These are phyloP conservation scores for Drosophila prosaltans DNA, from an alignment of 1,140 invertebrate species.

Conservation along the genomic window DNA sequence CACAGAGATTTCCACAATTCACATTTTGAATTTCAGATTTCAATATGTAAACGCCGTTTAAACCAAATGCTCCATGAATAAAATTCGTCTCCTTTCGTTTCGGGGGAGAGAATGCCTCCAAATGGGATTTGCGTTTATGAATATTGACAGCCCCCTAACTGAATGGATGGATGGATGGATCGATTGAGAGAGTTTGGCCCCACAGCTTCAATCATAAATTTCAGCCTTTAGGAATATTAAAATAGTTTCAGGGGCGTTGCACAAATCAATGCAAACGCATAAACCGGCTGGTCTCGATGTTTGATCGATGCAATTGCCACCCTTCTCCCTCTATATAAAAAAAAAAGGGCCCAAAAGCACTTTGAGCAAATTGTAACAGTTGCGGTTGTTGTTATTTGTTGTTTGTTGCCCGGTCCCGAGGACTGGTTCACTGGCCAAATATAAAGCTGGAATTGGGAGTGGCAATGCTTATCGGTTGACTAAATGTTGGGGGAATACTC, in stretches of 20 bases:
- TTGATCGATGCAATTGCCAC: conserved; percentile 41
- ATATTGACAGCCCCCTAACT: conserved; percentile 35
- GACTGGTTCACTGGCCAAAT: conserved; percentile 24
- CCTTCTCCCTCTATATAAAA: not conserved
- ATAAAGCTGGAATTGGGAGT: conserved; percentile 51
- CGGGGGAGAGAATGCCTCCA: conserved; percentile 28
- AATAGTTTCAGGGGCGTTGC: conserved; percentile 40
- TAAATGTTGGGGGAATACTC: conserved; percentile 38
- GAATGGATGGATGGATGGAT: not conserved
- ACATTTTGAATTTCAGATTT: conserved; percentile 67
- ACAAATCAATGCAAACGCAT: conserved; percentile 63
- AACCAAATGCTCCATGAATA: conserved; percentile 67
- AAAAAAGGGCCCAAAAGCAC: conserved; percentile 13
- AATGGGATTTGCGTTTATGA: conserved; percentile 74
- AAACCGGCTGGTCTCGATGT: conserved; percentile 36
- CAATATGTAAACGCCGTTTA: conserved; percentile 66
- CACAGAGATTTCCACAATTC: conserved; percentile 76
- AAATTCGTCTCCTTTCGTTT: conserved; percentile 68
- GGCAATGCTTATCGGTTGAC: conserved; percentile 31
- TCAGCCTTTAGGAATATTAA: conserved; percentile 25
- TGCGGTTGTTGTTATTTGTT: conserved; percentile 52
- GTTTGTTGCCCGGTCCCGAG: conserved; percentile 18
- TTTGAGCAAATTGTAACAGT: conserved; percentile 63
- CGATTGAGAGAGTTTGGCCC: not conserved
- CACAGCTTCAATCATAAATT: conserved; percentile 23